phyloP scores from a whole-genome alignment of 1,140 invertebrate genomes.

The Drosophila willistoni region DNA sequence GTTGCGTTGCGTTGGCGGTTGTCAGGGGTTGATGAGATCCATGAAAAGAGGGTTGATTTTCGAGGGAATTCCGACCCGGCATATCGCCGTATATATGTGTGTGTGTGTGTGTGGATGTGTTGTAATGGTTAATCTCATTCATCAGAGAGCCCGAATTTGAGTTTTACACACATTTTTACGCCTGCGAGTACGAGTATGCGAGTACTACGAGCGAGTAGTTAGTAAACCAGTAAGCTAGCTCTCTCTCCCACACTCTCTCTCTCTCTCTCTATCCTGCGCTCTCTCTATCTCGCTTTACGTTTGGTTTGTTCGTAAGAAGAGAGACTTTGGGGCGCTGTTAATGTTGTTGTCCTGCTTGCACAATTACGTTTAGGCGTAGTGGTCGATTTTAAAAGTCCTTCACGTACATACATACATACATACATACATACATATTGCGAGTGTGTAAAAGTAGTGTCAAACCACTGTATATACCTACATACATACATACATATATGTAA shows the following conservation, averaged over 20 bases:
- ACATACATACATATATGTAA: constrained; percentile 12
- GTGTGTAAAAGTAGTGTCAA: constrained; percentile 74
- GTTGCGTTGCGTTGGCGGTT: constrained; percentile 21
- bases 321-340: constrained; percentile 53
- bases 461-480: constrained; percentile 40
- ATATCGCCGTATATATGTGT: constrained; percentile 24
- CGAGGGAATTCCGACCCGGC: constrained; percentile 39
- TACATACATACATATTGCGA: constrained; percentile 35
- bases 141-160: constrained; percentile 69
- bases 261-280: constrained; percentile 7
- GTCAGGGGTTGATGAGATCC: constrained; percentile 53
- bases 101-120: constrained; percentile 8
- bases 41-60: constrained; percentile 66
- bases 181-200: constrained; percentile 36
- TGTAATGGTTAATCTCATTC: constrained; percentile 76
- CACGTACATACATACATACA: constrained; percentile 44
- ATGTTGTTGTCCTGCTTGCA: constrained; percentile 53
- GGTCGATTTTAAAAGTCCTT: constrained; percentile 77
- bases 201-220: constrained; percentile 65
- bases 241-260: constrained; percentile 15
- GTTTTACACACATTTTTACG: constrained; percentile 77
- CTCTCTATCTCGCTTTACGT: background rate
- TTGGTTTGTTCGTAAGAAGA: constrained; percentile 15
- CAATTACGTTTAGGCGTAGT: constrained; percentile 42
- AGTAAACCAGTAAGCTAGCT: constrained; percentile 33